Percentiles rank a stretch among this genome's conserved stretches.
Evolutionary conservation across 92 coral and sea anemone species (phyloP).

Genomic region (Parazoanthus darwini): DNA sequence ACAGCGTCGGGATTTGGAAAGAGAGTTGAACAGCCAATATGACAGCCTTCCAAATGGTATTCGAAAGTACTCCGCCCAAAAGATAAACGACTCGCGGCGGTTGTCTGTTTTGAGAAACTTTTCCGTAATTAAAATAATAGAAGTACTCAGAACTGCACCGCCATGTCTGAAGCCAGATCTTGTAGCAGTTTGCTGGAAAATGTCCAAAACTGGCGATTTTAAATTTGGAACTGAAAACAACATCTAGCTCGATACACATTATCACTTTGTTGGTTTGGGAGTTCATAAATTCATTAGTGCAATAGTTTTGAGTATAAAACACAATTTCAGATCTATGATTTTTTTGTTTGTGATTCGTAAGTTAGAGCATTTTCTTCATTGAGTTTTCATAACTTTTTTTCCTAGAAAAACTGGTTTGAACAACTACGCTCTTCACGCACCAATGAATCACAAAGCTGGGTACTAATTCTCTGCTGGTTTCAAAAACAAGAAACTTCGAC

Average conservation of each 20-base stretch:
- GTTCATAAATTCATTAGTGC: not conserved
- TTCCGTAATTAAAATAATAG: slow-evolving; percentile 35
- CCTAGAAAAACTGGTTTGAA: not conserved
- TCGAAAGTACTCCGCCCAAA: slow-evolving; percentile 32
- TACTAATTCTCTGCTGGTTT: not conserved
- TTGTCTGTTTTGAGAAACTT: slow-evolving; percentile 20
- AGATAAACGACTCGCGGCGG: slow-evolving; percentile 43
- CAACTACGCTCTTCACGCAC: not conserved
- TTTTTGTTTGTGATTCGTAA: not conserved
- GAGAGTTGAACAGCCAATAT: slow-evolving; percentile 25
- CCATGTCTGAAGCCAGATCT: slow-evolving; percentile 22
- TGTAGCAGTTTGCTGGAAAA: not conserved
- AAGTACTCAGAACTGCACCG: not conserved
- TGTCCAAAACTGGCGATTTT: slow-evolving; percentile 13
- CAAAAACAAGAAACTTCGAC: not conserved
- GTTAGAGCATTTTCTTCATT: not conserved
- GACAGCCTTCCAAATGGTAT: slow-evolving; percentile 21
- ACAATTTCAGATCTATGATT: not conserved
- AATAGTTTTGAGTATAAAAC: not conserved
- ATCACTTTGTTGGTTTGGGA: not conserved
- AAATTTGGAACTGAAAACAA: not conserved
- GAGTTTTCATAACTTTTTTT: not conserved
- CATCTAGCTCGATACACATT: not conserved
- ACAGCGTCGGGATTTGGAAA: slow-evolving; percentile 33
- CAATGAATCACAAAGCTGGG: not conserved